Evolutionary conservation across 2,113 vertebrate species (phyloP), one percentile per base, ranked within the genome.

Genomic region (Toxotes chatareus): DNA sequence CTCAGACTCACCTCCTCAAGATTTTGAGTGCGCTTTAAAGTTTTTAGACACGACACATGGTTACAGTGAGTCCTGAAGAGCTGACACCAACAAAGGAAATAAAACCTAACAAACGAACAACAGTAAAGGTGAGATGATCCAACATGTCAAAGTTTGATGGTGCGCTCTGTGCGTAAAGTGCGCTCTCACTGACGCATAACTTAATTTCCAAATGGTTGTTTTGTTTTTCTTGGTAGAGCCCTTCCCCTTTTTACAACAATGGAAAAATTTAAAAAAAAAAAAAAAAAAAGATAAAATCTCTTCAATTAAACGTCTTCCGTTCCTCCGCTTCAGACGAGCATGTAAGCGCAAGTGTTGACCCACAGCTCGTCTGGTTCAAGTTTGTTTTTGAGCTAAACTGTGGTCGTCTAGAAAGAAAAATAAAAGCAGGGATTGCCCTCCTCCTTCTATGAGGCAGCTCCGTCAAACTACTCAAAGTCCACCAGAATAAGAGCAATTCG

Each of bases 341-440:
- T 21, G 12, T 4, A 10, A 3, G 40, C 42, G 44, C 53, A 32
- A 70, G 62, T 38, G 85, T 75, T 64, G 82, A 73, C 64, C n/a
- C 51, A 38, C 19, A 19, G 76, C 56, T 76, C 80, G 56, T 78
- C 82, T 73, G 82, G 64, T 86, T 79, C 74, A 84, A 88, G 78
- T 91, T 91, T 90, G 92, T 88, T 93, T 90, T 93, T 89, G 83
- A 88, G 74, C 77, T 89, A 57, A 71, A 79, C 86, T 78, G 83
- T 53, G 74, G 79, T 72, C 61, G 87, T 72, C 79, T 79, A 80
- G 31, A 72, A 87, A 89, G 88, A 93, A 90, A 93, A 91, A 92
- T 89, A 90, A 91, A 88, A 90, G 82, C 91, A 88, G 74, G 72
- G 87, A 77, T 86, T 90, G 81, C 89, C 83, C 88, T 86, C 91